Base-by-base conservation (phyloP, 2,888 invertebrate genomes). In the Hylaea fasciaria region DNA sequence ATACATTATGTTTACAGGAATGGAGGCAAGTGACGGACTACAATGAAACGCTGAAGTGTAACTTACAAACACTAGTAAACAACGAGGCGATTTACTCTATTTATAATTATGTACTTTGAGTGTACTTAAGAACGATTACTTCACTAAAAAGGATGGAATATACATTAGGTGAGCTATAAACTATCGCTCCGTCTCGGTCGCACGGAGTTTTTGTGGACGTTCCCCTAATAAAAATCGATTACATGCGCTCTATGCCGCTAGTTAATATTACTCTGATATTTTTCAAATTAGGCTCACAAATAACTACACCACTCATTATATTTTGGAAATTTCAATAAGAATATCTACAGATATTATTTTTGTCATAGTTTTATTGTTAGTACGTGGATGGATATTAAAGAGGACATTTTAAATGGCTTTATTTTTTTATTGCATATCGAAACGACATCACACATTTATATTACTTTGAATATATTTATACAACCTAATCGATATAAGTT, bases 101-200 rank as follows among this genome's bases (percentile, higher is more conserved):
- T 76, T 32, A 32, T 82, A 22, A 22, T 22, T 22, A 84, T 89
- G 89, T 90, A 90, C 88, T 89, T 86, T 82, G 80, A 83, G 82
- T 89, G 91, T 91, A 90, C 89, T 89, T 88, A 87, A 74, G 76
- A 86, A 80, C 76, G 71, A 87, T 85, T 87, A 89, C 74, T 78
- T 83, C 71, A 80, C 85, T 89, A 90, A 84, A 68, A 81, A 91
- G 91, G 91, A 91, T 91, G 91, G 91, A 92, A 91, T 92, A 92
- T 92, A 92, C 89, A 91, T 89, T 90, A 91, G 85, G 86, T 89
- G 90, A 90, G 81, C 86, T 90, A 87, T 80, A 61, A 75, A 79
- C 81, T 83, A 83, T 77, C 78, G 76, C 81, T 74, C 76, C 78
- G 75, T 71, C 17, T 22, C 22, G 22, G 22, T 22, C 22, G 41